phyloP scores from a whole-genome alignment of 23 tunicate genomes.

The Botrylloides violaceus region DNA sequence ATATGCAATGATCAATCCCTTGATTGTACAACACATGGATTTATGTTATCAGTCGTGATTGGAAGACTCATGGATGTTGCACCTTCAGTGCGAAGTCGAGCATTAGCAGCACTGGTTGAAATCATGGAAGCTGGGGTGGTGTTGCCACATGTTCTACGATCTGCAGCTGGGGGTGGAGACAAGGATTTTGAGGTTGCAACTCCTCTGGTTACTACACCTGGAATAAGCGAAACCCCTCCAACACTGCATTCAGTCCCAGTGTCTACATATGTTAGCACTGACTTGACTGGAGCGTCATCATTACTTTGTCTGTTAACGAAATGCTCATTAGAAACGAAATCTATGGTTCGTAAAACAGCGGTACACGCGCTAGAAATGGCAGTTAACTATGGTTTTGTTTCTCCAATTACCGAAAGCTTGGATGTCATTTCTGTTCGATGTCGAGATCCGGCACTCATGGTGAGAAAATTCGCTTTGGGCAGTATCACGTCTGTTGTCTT shows the following conservation, averaged over 20 bases:
- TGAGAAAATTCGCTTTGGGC: slow-evolving; percentile 59
- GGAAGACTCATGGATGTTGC: slow-evolving; percentile 26
- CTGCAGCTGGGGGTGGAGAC: slow-evolving; percentile 6
- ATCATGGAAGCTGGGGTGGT: slow-evolving; percentile 35
- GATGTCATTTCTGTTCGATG: slow-evolving; percentile 25
- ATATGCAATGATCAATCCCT: not conserved
- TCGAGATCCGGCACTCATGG: slow-evolving; percentile 58
- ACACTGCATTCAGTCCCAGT: slow-evolving; percentile 32
- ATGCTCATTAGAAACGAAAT: slow-evolving; percentile 41
- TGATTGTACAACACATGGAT: slow-evolving; percentile 1
- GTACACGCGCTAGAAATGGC: slow-evolving; percentile 46
- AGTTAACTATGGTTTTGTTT: slow-evolving; percentile 26
- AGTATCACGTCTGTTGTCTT: slow-evolving; percentile 34
- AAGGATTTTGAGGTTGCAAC: slow-evolving; percentile 20
- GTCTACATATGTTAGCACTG: not conserved
- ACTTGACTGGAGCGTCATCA: not conserved
- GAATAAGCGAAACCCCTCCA: slow-evolving; percentile 19
- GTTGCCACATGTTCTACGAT: slow-evolving; percentile 17
- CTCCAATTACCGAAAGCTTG: slow-evolving; percentile 29
- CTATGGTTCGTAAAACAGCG: slow-evolving; percentile 50
- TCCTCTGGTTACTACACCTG: not conserved
- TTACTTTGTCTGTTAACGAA: slow-evolving; percentile 30
- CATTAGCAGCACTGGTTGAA: slow-evolving; percentile 42
- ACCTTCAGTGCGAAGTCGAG: slow-evolving; percentile 60
- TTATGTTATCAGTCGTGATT: slow-evolving; percentile 18